A percentile compares a stretch with the other conserved stretches of the same genome.
phyloP scores from a whole-genome alignment of 92 coral and sea anemone genomes.

The Hydrozoanthus gracilis region DNA sequence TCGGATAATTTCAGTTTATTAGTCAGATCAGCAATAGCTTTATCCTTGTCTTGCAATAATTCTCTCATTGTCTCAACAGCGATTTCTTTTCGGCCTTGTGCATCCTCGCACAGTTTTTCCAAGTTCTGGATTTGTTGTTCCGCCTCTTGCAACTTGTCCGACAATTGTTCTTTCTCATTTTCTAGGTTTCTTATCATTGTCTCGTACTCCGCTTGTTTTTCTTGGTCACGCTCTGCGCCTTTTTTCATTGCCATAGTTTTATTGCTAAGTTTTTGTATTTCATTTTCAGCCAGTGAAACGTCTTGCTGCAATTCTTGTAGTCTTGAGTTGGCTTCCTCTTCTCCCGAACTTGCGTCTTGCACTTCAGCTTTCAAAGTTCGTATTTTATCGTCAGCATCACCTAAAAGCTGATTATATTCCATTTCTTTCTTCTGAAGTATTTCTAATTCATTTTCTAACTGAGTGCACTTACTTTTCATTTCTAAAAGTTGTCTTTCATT shows the following conservation, averaged over 20 bases:
- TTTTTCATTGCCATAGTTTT: constrained; percentile 60
- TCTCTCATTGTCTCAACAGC: constrained; percentile 64
- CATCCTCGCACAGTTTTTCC: constrained; percentile 49
- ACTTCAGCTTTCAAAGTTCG: constrained; percentile 56
- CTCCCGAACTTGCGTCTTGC: constrained; percentile 54
- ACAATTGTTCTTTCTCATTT: constrained; percentile 60
- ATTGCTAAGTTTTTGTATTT: constrained; percentile 54
- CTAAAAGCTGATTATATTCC: constrained; percentile 36
- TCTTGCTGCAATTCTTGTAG: constrained; percentile 52
- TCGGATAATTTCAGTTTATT: constrained; percentile 61
- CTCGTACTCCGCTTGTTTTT: constrained; percentile 50
- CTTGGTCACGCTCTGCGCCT: constrained; percentile 55
- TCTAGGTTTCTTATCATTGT: constrained; percentile 49
- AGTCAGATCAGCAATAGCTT: constrained; percentile 61
- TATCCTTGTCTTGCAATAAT: constrained; percentile 50
- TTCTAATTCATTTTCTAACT: constrained; percentile 49
- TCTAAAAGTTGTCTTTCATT: constrained; percentile 55
- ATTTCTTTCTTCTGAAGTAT: constrained; percentile 44
- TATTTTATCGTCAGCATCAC: constrained; percentile 65
- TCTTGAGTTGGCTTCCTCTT: constrained; percentile 55
- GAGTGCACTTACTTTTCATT: constrained; percentile 50
- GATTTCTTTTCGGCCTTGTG: constrained; percentile 62
- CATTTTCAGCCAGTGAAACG: constrained; percentile 46
- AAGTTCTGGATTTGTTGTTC: constrained; percentile 43
- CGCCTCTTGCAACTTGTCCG: constrained; percentile 50